Evolutionary conservation across 2,888 invertebrate genomes (phyloP).

Genomic region (Ceramica pisi): DNA sequence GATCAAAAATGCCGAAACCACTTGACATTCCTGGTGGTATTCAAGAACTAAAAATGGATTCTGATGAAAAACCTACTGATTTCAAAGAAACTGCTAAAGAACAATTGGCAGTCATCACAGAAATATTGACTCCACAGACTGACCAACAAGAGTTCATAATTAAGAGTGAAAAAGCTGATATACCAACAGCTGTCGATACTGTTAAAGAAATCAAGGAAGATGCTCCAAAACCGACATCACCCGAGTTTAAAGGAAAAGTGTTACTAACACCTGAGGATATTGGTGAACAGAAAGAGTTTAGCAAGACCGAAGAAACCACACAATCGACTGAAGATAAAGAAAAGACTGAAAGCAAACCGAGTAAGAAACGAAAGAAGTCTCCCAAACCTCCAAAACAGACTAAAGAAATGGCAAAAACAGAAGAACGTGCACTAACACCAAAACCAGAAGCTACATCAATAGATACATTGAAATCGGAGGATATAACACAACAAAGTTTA

Average conservation of each 20-base stretch:
- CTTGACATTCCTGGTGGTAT: slow-evolving; percentile 34
- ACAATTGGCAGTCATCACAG: slow-evolving; percentile 45
- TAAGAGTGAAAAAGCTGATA: slow-evolving; percentile 32
- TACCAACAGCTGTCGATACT: slow-evolving; percentile 25
- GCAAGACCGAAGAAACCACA: slow-evolving; percentile 36
- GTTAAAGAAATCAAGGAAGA: slow-evolving; percentile 24
- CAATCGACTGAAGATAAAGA: slow-evolving; percentile 56
- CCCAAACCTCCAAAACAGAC: slow-evolving; percentile 60
- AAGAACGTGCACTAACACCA: slow-evolving; percentile 24
- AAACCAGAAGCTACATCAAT: slow-evolving; percentile 20
- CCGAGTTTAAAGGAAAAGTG: slow-evolving; percentile 43
- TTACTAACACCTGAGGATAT: slow-evolving; percentile 57
- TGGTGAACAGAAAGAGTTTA: slow-evolving; percentile 35
- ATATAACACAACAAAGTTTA: slow-evolving; percentile 20
- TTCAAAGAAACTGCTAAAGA: slow-evolving; percentile 35
- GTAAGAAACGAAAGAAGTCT: slow-evolving; percentile 74
- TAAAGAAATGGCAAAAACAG: slow-evolving; percentile 21
- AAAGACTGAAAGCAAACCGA: slow-evolving; percentile 62
- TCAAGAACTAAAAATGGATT: slow-evolving; percentile 44
- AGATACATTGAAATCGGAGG: slow-evolving; percentile 39
- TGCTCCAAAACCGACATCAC: background rate
- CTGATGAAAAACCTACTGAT: slow-evolving; percentile 32
- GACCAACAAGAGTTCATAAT: slow-evolving; percentile 42
- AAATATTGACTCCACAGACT: slow-evolving; percentile 43
- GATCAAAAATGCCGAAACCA: slow-evolving; percentile 64